These are phyloP conservation scores for Thysanoteuthis rhombus DNA, from an alignment of 2,888 invertebrate species.

Conservation along the genomic window DNA sequence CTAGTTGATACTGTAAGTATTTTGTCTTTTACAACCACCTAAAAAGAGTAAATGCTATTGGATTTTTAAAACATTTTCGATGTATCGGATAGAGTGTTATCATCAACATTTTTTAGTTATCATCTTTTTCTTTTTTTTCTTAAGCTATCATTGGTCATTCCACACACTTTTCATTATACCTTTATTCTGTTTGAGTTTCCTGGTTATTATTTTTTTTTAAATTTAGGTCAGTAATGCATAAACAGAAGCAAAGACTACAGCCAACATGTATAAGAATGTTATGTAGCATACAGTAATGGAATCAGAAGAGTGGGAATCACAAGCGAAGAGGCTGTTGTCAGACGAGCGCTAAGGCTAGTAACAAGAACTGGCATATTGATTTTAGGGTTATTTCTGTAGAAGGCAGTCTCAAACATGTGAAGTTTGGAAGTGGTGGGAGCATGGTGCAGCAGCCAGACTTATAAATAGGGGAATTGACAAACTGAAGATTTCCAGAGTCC, in stretches of 20 bases:
- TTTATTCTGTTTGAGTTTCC: background rate
- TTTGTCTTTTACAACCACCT: no score
- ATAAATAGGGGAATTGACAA: background rate
- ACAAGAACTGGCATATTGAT: conserved; percentile 12
- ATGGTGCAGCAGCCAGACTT: background rate
- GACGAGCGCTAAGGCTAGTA: background rate
- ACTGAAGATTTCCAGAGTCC: background rate
- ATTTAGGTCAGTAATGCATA: background rate
- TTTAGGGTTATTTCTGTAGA: conserved; percentile 12
- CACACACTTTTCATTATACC: background rate
- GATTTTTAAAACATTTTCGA: background rate
- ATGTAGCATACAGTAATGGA: background rate
- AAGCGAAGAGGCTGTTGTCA: background rate
- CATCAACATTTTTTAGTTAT: no score
- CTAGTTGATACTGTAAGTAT: no score
- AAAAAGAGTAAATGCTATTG: no score
- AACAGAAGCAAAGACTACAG: background rate
- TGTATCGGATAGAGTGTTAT: background rate
- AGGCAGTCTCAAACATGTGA: conserved; percentile 12
- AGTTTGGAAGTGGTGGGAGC: background rate
- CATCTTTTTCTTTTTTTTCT: no score
- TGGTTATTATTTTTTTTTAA: background rate
- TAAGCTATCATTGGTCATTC: background rate
- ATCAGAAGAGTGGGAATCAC: background rate
- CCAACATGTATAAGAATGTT: background rate